Evolutionary conservation across 2,888 invertebrate species (phyloP), one percentile per base, ranked within the genome.

Genomic region (Lycophotia porphyrea): DNA sequence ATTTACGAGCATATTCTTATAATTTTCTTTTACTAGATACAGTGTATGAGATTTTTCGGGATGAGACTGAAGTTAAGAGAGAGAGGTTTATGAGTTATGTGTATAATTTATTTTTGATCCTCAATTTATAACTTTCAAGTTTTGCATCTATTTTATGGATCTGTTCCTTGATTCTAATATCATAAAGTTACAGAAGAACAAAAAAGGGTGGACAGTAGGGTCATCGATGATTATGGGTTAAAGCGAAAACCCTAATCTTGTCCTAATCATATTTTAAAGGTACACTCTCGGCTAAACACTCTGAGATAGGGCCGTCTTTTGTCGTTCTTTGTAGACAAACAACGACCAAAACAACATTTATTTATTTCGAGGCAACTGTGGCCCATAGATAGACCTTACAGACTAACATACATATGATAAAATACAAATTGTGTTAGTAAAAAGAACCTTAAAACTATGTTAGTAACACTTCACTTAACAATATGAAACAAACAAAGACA

Each of bases 1-100:
- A 79, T 68, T 82, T 78, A 61, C 47, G 78, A 63, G 21, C 39
- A 82, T 78, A 68, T 68, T 68, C 55, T 68, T 82, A 82, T 82
- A 79, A 82, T 77, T 78, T 68, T 77, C 44, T 24, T 65, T 60
- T 60, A 15, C 66, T 47, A 63, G 76, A 18, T 44, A 47, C 7
- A 49, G n/a, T 13, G 39, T 55, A 55, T 42, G 24, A 47, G 44
- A 74, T 64, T 75, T 47, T 74, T 47, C 34, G 5, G 34, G 31
- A 27, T 34, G 18, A 55, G 1, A 21, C 42, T 44, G 7, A 7
- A 64, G 39, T 44, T 8, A 13, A 18, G 24, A 15, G 39, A 18
- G 24, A 15, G 39, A 11, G 24, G 13, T 63, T 74, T 77, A 47
- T 15, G 18, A 39, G 27, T 2, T 27, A 39, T n/a, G n/a, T n/a